Base-by-base conservation (phyloP, 2,797 vertebrate genomes). In the Fringilla coelebs region DNA sequence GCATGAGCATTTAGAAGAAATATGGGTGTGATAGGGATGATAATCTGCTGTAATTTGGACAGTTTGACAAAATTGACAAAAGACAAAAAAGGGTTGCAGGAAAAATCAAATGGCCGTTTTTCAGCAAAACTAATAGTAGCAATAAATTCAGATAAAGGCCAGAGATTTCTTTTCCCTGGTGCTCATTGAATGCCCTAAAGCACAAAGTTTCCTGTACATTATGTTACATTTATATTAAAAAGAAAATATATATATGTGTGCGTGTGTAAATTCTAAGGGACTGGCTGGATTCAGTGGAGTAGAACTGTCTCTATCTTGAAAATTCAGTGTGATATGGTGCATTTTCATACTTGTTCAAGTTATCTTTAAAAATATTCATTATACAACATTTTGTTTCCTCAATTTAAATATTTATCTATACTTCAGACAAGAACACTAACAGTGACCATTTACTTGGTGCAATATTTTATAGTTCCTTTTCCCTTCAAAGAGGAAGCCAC, bases 261-360 rank as follows among this genome's bases (percentile, higher is more conserved):
- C 46, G 7, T 40, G 4, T 32, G 16, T 32, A 46, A 66, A 73
- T 48, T 88, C 2, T 10, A 71, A 45, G 48, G 10, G 14, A 11
- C 4, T 57, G 29, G 3, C 4, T 66, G 24, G 6, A 2, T 34
- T 3, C 4, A 34, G 2, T 3, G 36, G 6, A 7, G 6, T 28
- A 77, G 9, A 74, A 8, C 18, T 71, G 17, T 4, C 9, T 65
- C 32, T 54, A 0, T 34, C 38, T 66, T 86, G 48, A 90, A 86
- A 70, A 45, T 8, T 22, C 20, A 68, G 10, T 10, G 5, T 49
- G 46, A 58, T 41, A 32, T 1, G 16, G 70, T 65, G 32, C 14
- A 17, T 36, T 54, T 57, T 45, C 8, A 8, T 48, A n/a, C 8
- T 41, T 65, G 9, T n/a, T 89, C 17, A 62, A 43, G 13, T 71